Base-by-base conservation (phyloP, 2,113 vertebrate genomes). In the Cervus canadensis region DNA sequence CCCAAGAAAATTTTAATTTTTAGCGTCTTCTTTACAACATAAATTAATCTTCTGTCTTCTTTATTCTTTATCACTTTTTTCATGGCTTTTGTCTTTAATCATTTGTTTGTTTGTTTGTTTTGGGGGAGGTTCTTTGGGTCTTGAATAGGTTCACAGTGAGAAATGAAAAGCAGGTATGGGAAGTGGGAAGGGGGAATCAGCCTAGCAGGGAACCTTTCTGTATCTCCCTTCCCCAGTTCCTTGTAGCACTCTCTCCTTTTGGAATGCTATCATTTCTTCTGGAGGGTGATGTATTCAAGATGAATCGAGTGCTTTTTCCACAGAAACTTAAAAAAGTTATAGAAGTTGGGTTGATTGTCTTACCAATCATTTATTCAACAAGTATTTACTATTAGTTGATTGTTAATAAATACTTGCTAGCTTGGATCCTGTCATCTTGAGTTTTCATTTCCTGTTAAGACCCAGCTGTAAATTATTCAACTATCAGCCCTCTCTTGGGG, bases 201-300 rank as follows among this genome's bases (percentile, higher is more conserved):
- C 62, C 12, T 13, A 4, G 30, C 19, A 78, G 74, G 57, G 45
- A 91, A 30, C 13, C 16, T 89, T 40, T 40, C 23, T 52, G 25
- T 50, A n/a, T 50, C n/a, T 67, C 78, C 50, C 40, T 71, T 67
- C 4, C 6, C 15, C 2, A 3, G 2, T 54, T 64, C 64, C 71
- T 64, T 90, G 74, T 5, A 5, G 17, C 13, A 6, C 48, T n/a
- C 19, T 89, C 40, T 92, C 36, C 2, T 84, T 74, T 87, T 74
- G 90, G 64, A 96, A 95, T 87, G 17, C 45, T 81, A 5, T 64
- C 78, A 5, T 79, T 92, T 95, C 67, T 89, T 97, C 57, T 40
- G n/a, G 57, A 91, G 16, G 48, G 43, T 59, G 21, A 26, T 57
- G 36, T 56, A 0, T 91, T 88, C 57, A 64, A 56, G 40, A 62